A percentile compares a stretch with the other conserved stretches of the same genome.
Conservation (phyloP, 2,797 vertebrate species). For the Hapalemur alaotrensis region DNA sequence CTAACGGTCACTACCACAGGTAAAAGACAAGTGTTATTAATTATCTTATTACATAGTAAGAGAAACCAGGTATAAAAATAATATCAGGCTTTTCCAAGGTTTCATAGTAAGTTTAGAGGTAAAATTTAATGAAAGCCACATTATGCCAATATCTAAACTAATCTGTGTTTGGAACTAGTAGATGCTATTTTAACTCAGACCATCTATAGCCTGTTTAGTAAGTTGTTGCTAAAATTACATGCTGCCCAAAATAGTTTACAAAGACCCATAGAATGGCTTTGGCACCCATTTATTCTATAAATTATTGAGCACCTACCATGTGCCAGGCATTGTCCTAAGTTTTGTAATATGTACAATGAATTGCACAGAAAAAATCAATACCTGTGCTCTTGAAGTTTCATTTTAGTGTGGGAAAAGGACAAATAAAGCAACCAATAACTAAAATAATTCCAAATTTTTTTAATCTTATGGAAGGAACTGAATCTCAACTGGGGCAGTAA, state of each 20-base stretch:
- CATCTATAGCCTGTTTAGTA: not conserved
- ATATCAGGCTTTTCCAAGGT: constrained; percentile 1
- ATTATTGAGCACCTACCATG: not conserved
- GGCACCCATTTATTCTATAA: not conserved
- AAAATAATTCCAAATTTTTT: not conserved
- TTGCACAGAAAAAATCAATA: not conserved
- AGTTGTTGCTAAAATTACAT: constrained; percentile 27
- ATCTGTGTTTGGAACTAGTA: not conserved
- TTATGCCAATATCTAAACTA: constrained; percentile 26
- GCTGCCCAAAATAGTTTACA: not conserved
- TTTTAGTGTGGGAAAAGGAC: not conserved
- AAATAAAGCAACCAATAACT: constrained; percentile 10
- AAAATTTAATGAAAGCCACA: constrained; percentile 44
- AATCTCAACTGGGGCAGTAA: not conserved
- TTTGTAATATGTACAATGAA: not conserved
- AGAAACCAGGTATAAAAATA: constrained; percentile 29
- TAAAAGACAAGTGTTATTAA: constrained; percentile 42
- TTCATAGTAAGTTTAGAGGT: constrained; percentile 1
- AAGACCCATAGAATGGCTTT: not conserved
- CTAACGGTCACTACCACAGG: not conserved
- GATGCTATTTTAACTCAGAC: not conserved
- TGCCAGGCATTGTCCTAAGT: not conserved
- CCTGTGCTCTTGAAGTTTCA: not conserved
- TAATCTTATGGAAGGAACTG: not conserved
- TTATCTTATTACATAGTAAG: constrained; percentile 13